These are phyloP conservation scores for Drosophila neutralis DNA, from an alignment of 2,888 invertebrate species.

Conservation along the genomic window DNA sequence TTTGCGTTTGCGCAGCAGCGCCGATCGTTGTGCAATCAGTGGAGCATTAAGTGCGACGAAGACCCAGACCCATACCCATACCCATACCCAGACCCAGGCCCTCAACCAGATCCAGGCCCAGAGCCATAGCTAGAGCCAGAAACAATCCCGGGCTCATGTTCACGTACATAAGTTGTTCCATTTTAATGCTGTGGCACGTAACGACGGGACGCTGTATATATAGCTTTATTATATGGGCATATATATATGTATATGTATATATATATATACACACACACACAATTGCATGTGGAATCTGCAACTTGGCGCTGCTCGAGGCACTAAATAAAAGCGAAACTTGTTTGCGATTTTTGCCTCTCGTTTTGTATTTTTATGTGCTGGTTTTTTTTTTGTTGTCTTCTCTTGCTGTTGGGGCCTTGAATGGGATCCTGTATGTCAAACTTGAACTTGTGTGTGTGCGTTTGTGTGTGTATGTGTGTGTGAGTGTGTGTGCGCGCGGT, in stretches of 20 bases:
- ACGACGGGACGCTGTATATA: conserved; percentile 55
- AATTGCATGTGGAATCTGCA: conserved; percentile 65
- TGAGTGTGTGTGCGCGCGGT: conserved; percentile 41
- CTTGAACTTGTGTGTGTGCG: conserved; percentile 66
- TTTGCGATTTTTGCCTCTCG: conserved; percentile 58
- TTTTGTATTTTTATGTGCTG: conserved; percentile 28
- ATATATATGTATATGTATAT: conserved; percentile 10
- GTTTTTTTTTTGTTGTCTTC: conserved; percentile 10
- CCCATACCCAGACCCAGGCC: conserved; percentile 4
- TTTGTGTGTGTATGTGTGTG: conserved; percentile 23
- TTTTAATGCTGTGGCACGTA: conserved; percentile 79
- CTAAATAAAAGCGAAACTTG: conserved; percentile 81
- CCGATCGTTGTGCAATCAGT: conserved; percentile 83
- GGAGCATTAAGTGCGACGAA: conserved; percentile 78
- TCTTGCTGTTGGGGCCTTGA: conserved; percentile 75
- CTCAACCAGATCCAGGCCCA: conserved; percentile 17
- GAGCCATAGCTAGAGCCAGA: background rate
- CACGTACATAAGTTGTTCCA: conserved; percentile 69
- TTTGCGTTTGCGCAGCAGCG: conserved; percentile 57
- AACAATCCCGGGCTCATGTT: conserved; percentile 23
- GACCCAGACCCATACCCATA: conserved; percentile 22
- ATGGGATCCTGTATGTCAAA: conserved; percentile 79
- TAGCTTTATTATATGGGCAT: conserved; percentile 42
- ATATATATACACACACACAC: conserved; percentile 23
- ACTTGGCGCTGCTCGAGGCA: conserved; percentile 74